Conservation (phyloP, 2,888 invertebrate genomes). For the Rhagonycha lutea region DNA sequence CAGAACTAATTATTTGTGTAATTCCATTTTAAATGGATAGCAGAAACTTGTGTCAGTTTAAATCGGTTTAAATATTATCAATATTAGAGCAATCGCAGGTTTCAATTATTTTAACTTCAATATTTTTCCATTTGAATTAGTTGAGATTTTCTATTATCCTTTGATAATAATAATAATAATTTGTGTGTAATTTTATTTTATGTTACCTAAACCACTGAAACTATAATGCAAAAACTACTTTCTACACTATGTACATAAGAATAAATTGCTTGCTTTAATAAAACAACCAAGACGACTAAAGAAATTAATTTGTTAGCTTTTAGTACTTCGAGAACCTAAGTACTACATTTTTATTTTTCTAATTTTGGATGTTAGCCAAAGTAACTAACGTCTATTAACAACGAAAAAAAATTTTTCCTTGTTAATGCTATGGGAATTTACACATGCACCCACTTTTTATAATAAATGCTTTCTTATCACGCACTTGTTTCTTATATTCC, state of each 20-base stretch:
- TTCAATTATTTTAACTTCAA: not conserved
- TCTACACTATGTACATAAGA: not conserved
- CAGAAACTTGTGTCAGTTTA: no score
- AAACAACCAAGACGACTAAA: not conserved
- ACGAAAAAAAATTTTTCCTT: constrained; percentile 3
- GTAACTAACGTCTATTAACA: constrained; percentile 5
- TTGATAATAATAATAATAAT: no score
- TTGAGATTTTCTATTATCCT: no score
- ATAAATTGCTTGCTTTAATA: not conserved
- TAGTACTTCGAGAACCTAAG: not conserved
- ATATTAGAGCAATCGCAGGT: no score
- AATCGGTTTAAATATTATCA: no score
- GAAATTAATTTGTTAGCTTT: constrained; percentile 10
- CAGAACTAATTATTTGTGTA: no score
- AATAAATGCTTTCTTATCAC: constrained; percentile 15
- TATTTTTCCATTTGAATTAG: no score
- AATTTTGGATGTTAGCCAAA: constrained; percentile 9
- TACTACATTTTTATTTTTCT: constrained; percentile 10
- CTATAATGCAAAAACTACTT: not conserved
- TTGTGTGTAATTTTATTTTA: not conserved
- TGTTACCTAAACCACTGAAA: not conserved
- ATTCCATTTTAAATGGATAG: no score
- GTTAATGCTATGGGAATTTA: constrained; percentile 9
- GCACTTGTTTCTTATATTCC: constrained; percentile 1
- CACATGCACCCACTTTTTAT: constrained; percentile 9